A percentile compares a stretch with the other conserved stretches of the same genome.
Conservation (phyloP, 1,140 invertebrate species). For the Araneus ventricosus region DNA sequence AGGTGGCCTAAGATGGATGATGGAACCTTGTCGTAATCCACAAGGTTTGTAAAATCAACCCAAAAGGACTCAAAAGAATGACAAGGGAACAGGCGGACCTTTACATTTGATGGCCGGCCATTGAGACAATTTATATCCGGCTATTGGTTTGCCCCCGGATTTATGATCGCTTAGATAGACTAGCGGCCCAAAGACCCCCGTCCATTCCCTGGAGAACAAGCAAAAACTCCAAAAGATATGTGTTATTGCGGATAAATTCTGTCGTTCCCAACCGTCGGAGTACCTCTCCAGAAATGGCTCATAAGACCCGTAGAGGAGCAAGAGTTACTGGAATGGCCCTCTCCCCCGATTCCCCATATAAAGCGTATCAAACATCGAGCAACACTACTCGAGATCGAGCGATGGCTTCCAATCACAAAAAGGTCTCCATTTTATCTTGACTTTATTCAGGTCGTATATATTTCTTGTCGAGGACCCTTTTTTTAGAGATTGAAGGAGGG, state of each 20-base stretch:
- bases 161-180: slow-evolving; percentile 68
- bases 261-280: slow-evolving; percentile 60
- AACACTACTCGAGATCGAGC: slow-evolving; percentile 46
- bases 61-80: slow-evolving; percentile 12
- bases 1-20: not conserved
- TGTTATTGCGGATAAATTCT: slow-evolving; percentile 75
- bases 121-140: slow-evolving; percentile 72
- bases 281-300: slow-evolving; percentile 71
- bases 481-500: not conserved
- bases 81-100: not conserved
- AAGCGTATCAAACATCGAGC: slow-evolving; percentile 69
- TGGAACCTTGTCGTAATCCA: not conserved
- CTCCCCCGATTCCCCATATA: not conserved
- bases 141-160: slow-evolving; percentile 74
- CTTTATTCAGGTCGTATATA: slow-evolving; percentile 72
- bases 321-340: slow-evolving; percentile 44
- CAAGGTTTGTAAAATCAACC: slow-evolving; percentile 1
- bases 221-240: slow-evolving; percentile 70
- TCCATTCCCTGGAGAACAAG: slow-evolving; percentile 62
- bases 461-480: slow-evolving; percentile 57
- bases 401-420: slow-evolving; percentile 67
- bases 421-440: slow-evolving; percentile 63
- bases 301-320: slow-evolving; percentile 62
- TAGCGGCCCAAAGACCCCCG: slow-evolving; percentile 33
- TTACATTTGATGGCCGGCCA: slow-evolving; percentile 42